Evolutionary conservation across 2,113 vertebrate species (phyloP).

Genomic region (Panthera tigris): DNA sequence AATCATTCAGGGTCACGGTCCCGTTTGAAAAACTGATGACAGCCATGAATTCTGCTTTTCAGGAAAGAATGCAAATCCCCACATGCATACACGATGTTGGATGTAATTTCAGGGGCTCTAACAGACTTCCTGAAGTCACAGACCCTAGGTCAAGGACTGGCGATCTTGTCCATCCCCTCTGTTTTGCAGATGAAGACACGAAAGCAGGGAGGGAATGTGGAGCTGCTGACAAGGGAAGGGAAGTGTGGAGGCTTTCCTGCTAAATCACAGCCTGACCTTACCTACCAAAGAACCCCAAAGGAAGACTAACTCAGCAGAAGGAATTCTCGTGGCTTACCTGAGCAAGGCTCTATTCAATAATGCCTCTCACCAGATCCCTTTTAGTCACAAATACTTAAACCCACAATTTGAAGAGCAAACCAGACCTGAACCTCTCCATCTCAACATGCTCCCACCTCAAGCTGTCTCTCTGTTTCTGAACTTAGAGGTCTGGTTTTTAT

Average conservation of each 20-base stretch:
- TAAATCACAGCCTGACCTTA: neutral
- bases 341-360: neutral
- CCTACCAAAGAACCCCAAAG: neutral
- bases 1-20: slow-evolving; percentile 45
- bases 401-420: neutral
- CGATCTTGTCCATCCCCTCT: neutral
- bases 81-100: neutral
- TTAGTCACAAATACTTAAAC: neutral
- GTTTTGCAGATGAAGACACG: neutral
- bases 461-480: neutral
- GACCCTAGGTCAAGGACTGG: neutral
- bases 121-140: neutral
- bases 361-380: neutral
- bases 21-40: slow-evolving; percentile 39
- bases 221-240: neutral
- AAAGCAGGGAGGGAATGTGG: neutral
- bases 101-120: neutral
- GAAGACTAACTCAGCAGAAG: neutral
- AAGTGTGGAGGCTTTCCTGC: neutral
- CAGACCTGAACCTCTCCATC: neutral
- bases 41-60: slow-evolving; percentile 8
- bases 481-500: neutral
- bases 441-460: neutral
- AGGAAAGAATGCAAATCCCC: neutral
- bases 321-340: neutral